Evolutionary conservation across 2,797 vertebrate genomes (phyloP), one percentile per base, ranked within the genome.

Genomic region (Tachyglossus aculeatus): DNA sequence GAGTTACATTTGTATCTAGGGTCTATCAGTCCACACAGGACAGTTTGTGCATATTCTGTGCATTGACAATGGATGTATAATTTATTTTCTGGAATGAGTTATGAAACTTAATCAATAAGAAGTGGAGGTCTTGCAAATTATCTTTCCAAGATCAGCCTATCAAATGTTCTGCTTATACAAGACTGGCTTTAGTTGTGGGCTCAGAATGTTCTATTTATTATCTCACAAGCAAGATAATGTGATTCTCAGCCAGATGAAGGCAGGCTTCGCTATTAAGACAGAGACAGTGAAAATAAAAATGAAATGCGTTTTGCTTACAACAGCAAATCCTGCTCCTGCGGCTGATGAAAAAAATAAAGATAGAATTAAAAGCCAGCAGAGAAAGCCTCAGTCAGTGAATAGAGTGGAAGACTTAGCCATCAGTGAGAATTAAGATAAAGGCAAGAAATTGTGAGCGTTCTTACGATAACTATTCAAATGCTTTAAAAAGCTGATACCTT

Each of bases 61-160:
- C 0, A 51, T 71, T 69, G 76, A 74, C 63, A 76, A 50, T 44
- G 54, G 68, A 78, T 71, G 47, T 60, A 78, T 71, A 76, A 83
- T 85, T 78, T 81, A 80, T 82, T 79, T 79, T 48, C 71, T 64
- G 43, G 74, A 81, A 69, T 74, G 76, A 77, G 74, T 82, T 82
- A 82, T 87, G 80, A 83, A 67, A 67, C 83, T 71, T 80, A 82
- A 82, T 85, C 85, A 74, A 83, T 87, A 81, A 54, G 68, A 61
- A 78, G 66, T 76, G 56, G 74, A 83, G 85, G 81, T 76, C 78
- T 69, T 78, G 72, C 81, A 74, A 85, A 82, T 83, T 78, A 83
- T 76, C 81, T 76, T 75, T 64, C 9, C 5, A 66, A 76, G 68
- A 71, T 68, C 56, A 36, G 78, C 71, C 82, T 74, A 36, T 69